Evolutionary conservation across 1,140 invertebrate species (phyloP).

Genomic region (Dinoponera quadriceps): DNA sequence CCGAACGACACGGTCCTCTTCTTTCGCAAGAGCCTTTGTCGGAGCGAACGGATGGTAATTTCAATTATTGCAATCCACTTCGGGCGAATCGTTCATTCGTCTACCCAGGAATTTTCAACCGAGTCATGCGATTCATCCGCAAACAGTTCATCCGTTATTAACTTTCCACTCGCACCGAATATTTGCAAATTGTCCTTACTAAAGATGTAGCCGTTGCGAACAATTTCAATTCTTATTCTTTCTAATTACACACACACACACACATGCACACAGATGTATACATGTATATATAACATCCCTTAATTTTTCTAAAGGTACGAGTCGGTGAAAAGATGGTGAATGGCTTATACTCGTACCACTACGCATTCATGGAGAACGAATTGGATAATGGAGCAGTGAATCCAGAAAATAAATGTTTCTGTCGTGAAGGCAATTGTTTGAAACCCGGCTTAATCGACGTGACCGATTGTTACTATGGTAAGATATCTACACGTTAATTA

Average conservation of each 20-base stretch:
- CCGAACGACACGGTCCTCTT: conserved; percentile 90
- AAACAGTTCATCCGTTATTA: conserved; percentile 25
- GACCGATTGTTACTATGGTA: conserved; percentile 92
- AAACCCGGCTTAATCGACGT: conserved; percentile 91
- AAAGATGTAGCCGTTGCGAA: conserved; percentile 1
- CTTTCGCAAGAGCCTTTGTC: conserved; percentile 93
- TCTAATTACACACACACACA: neutral
- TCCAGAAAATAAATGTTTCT: conserved; percentile 92
- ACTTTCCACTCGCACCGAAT: conserved; percentile 28
- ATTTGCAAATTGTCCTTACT: conserved; percentile 29
- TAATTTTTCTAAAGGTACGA: conserved; percentile 85
- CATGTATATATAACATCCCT: neutral
- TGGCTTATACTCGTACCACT: conserved; percentile 88
- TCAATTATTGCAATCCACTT: neutral
- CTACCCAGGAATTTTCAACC: neutral
- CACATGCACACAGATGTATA: neutral
- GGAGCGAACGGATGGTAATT: conserved; percentile 89
- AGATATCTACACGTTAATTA: conserved; percentile 24
- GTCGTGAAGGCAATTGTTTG: conserved; percentile 89
- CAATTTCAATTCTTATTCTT: neutral
- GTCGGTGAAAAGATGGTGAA: conserved; percentile 86
- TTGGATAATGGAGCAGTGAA: conserved; percentile 91
- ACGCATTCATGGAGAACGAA: conserved; percentile 90
- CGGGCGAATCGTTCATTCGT: conserved; percentile 4
- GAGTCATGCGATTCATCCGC: conserved; percentile 20